These are phyloP conservation scores for Mystacides longicornis DNA, from an alignment of 2,888 invertebrate genomes.

Conservation along the genomic window DNA sequence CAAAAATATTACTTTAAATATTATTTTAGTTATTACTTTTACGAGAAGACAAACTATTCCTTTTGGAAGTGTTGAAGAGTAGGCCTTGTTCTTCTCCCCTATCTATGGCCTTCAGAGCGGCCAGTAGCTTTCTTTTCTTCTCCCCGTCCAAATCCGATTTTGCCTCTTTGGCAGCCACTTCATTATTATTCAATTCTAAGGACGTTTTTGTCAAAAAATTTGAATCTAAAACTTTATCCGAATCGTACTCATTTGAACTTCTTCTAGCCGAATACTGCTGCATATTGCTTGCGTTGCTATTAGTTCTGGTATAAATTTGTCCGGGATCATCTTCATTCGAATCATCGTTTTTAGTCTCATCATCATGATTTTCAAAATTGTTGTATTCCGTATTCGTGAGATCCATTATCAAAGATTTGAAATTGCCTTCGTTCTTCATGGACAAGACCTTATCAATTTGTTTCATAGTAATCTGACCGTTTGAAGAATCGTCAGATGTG, in stretches of 20 bases:
- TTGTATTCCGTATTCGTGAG: background rate
- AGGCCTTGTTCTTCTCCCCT: conserved; percentile 34
- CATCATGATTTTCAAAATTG: background rate
- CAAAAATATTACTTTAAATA: no score
- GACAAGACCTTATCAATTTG: background rate
- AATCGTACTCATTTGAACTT: conserved; percentile 1
- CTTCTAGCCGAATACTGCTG: background rate
- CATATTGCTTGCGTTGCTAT: background rate
- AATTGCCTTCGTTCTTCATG: background rate
- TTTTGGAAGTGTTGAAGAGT: conserved; percentile 16
- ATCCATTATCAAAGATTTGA: background rate
- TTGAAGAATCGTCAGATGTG: conserved; percentile 11
- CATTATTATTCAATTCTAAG: conserved; percentile 12
- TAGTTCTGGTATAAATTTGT: background rate
- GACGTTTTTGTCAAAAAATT: conserved; percentile 32
- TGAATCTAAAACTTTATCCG: conserved; percentile 34
- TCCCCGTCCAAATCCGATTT: conserved; percentile 29
- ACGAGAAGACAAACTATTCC: background rate
- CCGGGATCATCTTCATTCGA: background rate
- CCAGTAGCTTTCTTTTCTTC: conserved; percentile 52
- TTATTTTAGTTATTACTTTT: background rate
- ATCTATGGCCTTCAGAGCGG: conserved; percentile 57
- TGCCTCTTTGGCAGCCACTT: background rate
- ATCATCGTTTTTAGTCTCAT: background rate
- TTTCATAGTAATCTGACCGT: background rate